A percentile compares a stretch with the other conserved stretches of the same genome.
Evolutionary conservation across 2,113 vertebrate species (phyloP).

Genomic region (Amblyornis subalaris): DNA sequence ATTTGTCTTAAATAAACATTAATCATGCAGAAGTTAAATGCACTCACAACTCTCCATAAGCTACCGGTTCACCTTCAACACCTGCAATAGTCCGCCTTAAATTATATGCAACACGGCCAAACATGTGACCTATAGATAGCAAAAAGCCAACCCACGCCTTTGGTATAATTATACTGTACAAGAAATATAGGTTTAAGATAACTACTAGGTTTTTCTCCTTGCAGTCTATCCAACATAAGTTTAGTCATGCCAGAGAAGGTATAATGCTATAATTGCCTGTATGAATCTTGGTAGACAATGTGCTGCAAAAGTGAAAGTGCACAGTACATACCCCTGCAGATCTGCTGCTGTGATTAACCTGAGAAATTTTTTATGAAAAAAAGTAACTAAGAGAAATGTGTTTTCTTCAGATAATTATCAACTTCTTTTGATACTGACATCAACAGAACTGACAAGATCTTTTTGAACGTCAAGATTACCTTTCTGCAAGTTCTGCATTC

Average conservation of each 20-base stretch:
- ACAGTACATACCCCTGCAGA: conserved; percentile 6
- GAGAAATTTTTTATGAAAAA: conserved; percentile 38
- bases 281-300: conserved; percentile 53
- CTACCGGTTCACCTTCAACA: not conserved
- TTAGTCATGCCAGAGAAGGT: conserved; percentile 33
- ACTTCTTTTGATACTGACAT: conserved; percentile 52
- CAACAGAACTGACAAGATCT: conserved; percentile 50
- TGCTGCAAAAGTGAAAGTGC: conserved; percentile 52
- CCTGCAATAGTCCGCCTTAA: not conserved
- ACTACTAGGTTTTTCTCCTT: conserved; percentile 48
- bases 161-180: conserved; percentile 55
- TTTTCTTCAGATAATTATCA: conserved; percentile 56
- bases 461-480: conserved; percentile 39
- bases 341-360: conserved; percentile 45
- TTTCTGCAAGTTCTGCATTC: conserved; percentile 18
- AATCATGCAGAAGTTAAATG: not conserved
- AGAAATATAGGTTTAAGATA: conserved; percentile 55
- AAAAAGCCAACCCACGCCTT: conserved; percentile 11
- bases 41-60: not conserved
- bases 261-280: conserved; percentile 62
- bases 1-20: conserved; percentile 1
- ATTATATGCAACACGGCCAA: not conserved
- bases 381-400: conserved; percentile 36
- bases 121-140: conserved; percentile 18
- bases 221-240: conserved; percentile 55